Base-by-base conservation (phyloP, 2,113 vertebrate genomes). In the Ailurus styani region DNA sequence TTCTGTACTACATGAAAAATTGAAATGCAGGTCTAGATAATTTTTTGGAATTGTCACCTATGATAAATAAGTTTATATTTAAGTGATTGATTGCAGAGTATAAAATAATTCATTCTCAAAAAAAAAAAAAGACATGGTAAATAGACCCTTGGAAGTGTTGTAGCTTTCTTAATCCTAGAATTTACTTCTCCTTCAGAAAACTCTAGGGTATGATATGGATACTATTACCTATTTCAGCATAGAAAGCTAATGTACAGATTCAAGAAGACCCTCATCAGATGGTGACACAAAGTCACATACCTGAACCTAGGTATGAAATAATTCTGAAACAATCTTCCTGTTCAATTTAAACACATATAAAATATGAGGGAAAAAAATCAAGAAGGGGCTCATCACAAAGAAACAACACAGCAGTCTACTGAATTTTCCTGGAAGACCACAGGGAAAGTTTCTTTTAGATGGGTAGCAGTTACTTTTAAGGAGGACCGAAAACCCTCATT, bases 1-100 rank as follows among this genome's bases (percentile, higher is more conserved):
- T 82, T 96, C 47, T 81, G 8, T 90, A 40, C 25, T 91, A 84
- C 45, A 72, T 60, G 27, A 78, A 84, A 90, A 96, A 96, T 82
- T 90, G 10, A 81, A 90, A 60, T 42, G 13, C 13, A 81, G 31
- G 31, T 84, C 2, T 79, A 88, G 31, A 81, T 91, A 55, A 42
- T 64, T 29, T 45, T 68, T 68, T 52, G 68, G 1, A 47, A n/a
- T 75, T 84, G 13, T 91, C 62, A 4, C 18, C 15, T 70, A 2
- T 45, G 89, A 79, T 5, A 20, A 20, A 90, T 66, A 68, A 55
- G 42, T 5, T 87, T 72, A 47, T 84, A 62, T 86, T 96, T 95
- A 42, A 79, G 79, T 79, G 79, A 37, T 20, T 87, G 13, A 42
- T 34, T 90, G 17, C 57, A 77, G 5, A 72, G 6, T 79, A 15